Conservation (phyloP, 2,113 vertebrate genomes). For the Plestiodon gilberti region DNA sequence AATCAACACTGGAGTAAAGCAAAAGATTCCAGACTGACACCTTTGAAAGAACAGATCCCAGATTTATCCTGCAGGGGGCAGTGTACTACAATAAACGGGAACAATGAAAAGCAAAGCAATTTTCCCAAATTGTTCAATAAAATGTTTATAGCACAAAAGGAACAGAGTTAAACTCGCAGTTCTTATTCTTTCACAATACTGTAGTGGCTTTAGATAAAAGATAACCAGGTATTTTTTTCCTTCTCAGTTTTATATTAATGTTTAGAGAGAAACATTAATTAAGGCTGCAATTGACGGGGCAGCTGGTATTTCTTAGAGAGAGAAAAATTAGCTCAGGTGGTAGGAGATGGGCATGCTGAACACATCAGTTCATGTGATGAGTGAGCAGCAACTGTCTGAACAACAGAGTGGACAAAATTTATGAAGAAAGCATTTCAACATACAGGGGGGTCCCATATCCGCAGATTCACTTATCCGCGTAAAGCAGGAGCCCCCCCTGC, state of each 20-base stretch:
- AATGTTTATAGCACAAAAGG: background rate
- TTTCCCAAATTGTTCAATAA: fast-evolving
- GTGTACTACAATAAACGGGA: slow-evolving; percentile 61
- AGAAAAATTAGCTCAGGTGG: background rate
- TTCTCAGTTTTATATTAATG: background rate
- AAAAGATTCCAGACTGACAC: background rate
- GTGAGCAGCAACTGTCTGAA: background rate
- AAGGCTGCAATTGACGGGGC: background rate
- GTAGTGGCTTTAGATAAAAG: background rate
- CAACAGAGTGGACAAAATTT: background rate
- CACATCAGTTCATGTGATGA: background rate
- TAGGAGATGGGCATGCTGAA: background rate
- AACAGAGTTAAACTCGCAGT: background rate
- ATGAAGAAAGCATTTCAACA: background rate
- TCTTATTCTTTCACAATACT: background rate
- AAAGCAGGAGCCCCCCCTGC: too few species aligned
- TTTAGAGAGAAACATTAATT: slow-evolving; percentile 4
- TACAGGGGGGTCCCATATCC: too few species aligned
- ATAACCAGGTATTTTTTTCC: background rate
- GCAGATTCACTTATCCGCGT: too few species aligned
- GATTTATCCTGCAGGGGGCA: slow-evolving; percentile 68
- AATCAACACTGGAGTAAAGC: background rate
- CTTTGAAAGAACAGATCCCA: background rate
- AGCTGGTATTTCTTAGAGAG: background rate
- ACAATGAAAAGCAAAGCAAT: background rate